Percentiles rank a stretch among this genome's conserved stretches.
These are phyloP conservation scores for Aplysia californica DNA, from an alignment of 1,140 invertebrate species.

Conservation along the genomic window DNA sequence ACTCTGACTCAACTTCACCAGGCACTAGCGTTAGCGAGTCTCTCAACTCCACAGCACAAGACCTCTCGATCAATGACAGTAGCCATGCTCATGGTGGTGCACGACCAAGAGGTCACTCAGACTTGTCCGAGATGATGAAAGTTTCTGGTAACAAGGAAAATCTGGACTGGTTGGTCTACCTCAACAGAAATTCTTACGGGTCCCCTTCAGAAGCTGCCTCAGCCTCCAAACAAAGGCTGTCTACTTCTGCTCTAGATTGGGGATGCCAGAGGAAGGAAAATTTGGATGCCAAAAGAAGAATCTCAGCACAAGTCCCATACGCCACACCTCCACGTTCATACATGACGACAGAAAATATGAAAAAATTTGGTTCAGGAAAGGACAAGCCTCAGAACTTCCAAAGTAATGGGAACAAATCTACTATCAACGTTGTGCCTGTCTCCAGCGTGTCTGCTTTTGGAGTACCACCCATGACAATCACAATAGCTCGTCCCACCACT, in stretches of 20 bases:
- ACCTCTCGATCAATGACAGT: no score
- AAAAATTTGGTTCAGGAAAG: neutral
- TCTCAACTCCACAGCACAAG: no score
- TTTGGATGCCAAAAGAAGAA: neutral
- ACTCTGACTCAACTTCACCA: conserved; percentile 22
- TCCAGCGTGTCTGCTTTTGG: conserved; percentile 8
- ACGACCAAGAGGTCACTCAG: conserved; percentile 30
- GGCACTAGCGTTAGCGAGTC: no score
- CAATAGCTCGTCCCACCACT: neutral
- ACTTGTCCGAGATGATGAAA: conserved; percentile 20
- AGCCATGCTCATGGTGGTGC: no score
- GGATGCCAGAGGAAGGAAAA: neutral
- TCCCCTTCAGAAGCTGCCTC: neutral
- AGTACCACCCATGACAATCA: neutral
- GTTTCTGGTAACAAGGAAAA: conserved; percentile 31
- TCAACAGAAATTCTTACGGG: conserved; percentile 43
- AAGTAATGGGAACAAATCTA: no score
- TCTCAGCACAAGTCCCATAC: neutral
- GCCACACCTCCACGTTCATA: conserved; percentile 1
- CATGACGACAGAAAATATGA: conserved; percentile 18
- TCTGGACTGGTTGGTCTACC: conserved; percentile 57
- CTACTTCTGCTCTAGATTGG: conserved; percentile 9
- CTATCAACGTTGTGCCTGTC: neutral
- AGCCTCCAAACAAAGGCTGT: neutral
- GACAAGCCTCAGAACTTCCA: neutral